Conservation (phyloP, 1,140 invertebrate species). For the Temnothorax curvispinosus region DNA sequence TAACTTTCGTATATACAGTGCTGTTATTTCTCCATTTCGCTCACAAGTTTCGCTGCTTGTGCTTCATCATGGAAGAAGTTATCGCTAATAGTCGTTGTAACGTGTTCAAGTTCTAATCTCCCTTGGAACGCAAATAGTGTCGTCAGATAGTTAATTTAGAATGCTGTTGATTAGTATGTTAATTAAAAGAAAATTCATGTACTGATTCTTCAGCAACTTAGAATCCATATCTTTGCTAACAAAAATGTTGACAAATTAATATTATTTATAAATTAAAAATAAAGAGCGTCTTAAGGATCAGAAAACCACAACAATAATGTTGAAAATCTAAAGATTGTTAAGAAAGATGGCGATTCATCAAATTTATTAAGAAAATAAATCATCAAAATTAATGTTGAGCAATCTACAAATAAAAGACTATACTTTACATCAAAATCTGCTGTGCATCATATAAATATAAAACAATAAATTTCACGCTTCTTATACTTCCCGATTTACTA, state of each 20-base stretch:
- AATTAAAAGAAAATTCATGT: not conserved
- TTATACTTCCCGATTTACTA: not conserved
- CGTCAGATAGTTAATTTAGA: slow-evolving; percentile 13
- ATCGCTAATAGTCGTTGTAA: slow-evolving; percentile 12
- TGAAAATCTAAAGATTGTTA: not conserved
- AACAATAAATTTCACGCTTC: not conserved
- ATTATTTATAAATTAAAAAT: not conserved
- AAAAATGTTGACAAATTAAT: not conserved
- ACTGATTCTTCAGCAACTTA: not conserved
- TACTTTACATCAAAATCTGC: not conserved
- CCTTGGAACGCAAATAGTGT: not conserved
- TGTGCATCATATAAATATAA: not conserved
- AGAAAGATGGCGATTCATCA: not conserved
- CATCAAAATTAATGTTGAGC: not conserved
- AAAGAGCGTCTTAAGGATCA: not conserved
- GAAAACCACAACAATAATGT: not conserved
- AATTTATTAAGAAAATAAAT: not conserved
- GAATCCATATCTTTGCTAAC: not conserved
- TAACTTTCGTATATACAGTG: not conserved
- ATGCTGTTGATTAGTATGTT: not conserved
- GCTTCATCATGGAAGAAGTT: slow-evolving; percentile 17
- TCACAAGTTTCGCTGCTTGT: slow-evolving; percentile 25
- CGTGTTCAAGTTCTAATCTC: slow-evolving; percentile 18
- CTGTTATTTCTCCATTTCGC: slow-evolving; percentile 47
- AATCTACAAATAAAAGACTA: not conserved